Base-by-base conservation (phyloP, 2,888 invertebrate genomes). In the Cantharis rufa region DNA sequence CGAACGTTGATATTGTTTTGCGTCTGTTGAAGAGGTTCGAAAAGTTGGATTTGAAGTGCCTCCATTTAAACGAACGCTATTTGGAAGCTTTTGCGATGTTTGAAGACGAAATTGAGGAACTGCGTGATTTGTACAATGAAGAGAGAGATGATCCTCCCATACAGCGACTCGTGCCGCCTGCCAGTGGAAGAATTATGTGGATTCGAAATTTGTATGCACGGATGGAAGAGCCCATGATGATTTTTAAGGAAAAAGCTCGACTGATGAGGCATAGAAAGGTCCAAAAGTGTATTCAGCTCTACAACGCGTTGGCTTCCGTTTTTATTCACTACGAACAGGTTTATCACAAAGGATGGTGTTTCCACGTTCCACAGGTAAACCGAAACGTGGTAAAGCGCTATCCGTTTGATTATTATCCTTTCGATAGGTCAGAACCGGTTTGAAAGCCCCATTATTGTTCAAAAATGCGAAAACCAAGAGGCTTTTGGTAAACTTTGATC, bases 321-420 rank as follows among this genome's bases (percentile, higher is more conserved):
- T 93, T 96, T 79, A 91, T 94, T 15, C 95, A 96, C 84, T 96
- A 94, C 84, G 96, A 96, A 87, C 90, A 94, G 83, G 92, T 95
- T 76, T 94, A 95, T 86, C 95, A 96, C 84, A 91, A 91, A 81
- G 94, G 95, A 0, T 96, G 96, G 96, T 92, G 89, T 79, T 92
- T 93, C 84, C 93, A 94, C 85, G 92, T 93, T 21, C 92, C 93
- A 71, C 92, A 94, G 88, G 93, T 94, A 64, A 64, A 13, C 3
- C 4, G 1, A 64, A 64, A 13, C 32, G n/a, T 18, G 10, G 15
- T 10, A 63, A 64, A 69, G 10, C 32, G 32, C 13, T 5, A 13
- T 32, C 32, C 13, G 13, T 5, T 32, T 5, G 13, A 32, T 13
- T 1, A 32, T n/a, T 62, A 15, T 48, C 24, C 9, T 15, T 77